Evolutionary conservation across 1,140 invertebrate species (phyloP).

Genomic region (Pygmarrhopalites habei): DNA sequence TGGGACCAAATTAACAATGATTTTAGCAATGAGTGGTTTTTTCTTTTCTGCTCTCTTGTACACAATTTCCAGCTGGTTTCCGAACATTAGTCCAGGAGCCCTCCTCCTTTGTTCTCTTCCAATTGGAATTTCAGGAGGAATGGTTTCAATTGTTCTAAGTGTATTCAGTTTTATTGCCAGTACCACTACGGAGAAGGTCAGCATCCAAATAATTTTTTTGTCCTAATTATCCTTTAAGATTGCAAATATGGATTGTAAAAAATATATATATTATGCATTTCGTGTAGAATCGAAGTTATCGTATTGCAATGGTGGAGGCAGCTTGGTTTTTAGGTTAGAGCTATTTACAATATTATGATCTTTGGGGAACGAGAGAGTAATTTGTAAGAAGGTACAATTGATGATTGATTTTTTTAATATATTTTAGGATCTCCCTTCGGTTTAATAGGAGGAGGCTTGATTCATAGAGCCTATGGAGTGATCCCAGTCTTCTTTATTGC

Average conservation of each 20-base stretch:
- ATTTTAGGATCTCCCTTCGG: constrained; percentile 21
- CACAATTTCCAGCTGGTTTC: background rate
- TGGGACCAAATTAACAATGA: constrained; percentile 19
- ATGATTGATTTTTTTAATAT: no score
- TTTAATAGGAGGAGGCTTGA: constrained; percentile 9
- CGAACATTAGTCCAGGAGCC: constrained; percentile 7
- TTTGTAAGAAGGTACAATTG: no score
- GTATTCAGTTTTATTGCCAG: constrained; percentile 22
- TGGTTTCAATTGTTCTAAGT: constrained; percentile 17
- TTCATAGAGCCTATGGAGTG: constrained; percentile 12
- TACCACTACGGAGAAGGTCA: background rate
- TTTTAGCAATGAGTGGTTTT: constrained; percentile 22
- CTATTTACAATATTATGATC: no score
- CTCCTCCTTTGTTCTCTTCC: constrained; percentile 21
- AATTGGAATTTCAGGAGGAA: constrained; percentile 21
- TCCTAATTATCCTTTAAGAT: no score
- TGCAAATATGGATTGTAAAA: no score
- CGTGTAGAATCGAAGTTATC: constrained; percentile 25
- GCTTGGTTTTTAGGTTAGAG: constrained; percentile 18
- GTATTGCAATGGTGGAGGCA: constrained; percentile 22
- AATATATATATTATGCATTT: no score
- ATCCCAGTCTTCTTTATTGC: constrained; percentile 14
- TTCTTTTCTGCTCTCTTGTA: constrained; percentile 6
- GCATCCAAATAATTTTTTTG: no score
- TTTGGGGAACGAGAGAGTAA: no score